Percentiles rank a stretch among this genome's conserved stretches.
Evolutionary conservation across 2,888 invertebrate species (phyloP).

Genomic region (Aspidiotus rigidus): DNA sequence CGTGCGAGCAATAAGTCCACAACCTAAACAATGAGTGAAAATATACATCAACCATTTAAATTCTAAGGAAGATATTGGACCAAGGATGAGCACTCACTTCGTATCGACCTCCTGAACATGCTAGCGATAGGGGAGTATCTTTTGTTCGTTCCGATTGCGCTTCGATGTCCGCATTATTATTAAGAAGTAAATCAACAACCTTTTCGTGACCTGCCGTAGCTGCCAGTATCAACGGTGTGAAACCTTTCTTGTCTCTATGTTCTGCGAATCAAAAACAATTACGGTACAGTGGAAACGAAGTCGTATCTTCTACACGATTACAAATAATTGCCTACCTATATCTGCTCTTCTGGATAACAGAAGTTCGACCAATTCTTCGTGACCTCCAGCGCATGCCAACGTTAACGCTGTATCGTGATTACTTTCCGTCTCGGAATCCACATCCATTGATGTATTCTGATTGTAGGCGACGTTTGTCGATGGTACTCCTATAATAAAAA

Average conservation of each 20-base stretch:
- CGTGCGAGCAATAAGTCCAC: slow-evolving; percentile 81
- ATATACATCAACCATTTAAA: neutral
- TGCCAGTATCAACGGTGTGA: slow-evolving; percentile 92
- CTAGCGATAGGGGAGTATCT: slow-evolving; percentile 93
- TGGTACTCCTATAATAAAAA: slow-evolving; percentile 38
- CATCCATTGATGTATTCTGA: slow-evolving; percentile 63
- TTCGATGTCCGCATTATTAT: slow-evolving; percentile 93
- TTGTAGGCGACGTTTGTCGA: slow-evolving; percentile 38
- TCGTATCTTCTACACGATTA: slow-evolving; percentile 6
- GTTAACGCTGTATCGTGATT: slow-evolving; percentile 98
- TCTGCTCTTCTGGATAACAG: slow-evolving; percentile 85
- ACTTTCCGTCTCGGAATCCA: slow-evolving; percentile 95
- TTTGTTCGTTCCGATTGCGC: slow-evolving; percentile 98
- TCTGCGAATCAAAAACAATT: slow-evolving; percentile 48
- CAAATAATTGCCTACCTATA: slow-evolving; percentile 46
- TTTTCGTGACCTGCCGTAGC: slow-evolving; percentile 92
- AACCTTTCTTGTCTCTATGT: slow-evolving; percentile 97
- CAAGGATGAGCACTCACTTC: slow-evolving; percentile 50
- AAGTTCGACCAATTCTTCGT: slow-evolving; percentile 88
- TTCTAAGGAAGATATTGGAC: neutral
- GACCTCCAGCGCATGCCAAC: slow-evolving; percentile 92
- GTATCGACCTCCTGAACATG: slow-evolving; percentile 93
- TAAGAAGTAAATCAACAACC: slow-evolving; percentile 85
- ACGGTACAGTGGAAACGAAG: slow-evolving; percentile 3
- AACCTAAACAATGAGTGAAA: slow-evolving; percentile 46